A percentile compares a stretch with the other conserved stretches of the same genome.
phyloP scores from a whole-genome alignment of 2,113 vertebrate species.

The Rhombomys opimus region DNA sequence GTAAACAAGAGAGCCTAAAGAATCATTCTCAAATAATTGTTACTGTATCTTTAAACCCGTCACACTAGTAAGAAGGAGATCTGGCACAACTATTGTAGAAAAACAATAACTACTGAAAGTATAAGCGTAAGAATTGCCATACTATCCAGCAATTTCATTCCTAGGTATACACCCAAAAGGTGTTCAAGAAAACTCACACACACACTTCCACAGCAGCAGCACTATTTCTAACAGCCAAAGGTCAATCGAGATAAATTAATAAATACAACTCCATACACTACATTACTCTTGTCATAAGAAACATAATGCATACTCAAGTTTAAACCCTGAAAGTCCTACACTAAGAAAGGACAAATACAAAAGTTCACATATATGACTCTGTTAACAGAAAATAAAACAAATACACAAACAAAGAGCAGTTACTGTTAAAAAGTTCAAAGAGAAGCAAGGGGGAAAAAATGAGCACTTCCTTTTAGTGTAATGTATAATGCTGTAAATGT shows the following conservation, averaged over 20 bases:
- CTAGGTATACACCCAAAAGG: not conserved
- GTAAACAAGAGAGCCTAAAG: fast-evolving
- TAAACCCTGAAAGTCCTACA: not conserved
- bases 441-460: not conserved
- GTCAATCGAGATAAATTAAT: not conserved
- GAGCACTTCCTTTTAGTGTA: not conserved
- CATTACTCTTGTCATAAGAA: not conserved
- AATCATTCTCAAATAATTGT: not conserved
- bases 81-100: not conserved
- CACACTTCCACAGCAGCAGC: not conserved
- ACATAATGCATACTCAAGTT: not conserved
- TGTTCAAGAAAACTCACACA: not conserved
- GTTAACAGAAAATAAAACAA: not conserved
- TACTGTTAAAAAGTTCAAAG: not conserved
- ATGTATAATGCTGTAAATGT: not conserved
- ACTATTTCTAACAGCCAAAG: not conserved
- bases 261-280: not conserved
- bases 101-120: no score
- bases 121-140: not conserved
- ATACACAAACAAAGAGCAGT: not conserved
- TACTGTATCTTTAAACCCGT: not conserved
- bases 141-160: not conserved
- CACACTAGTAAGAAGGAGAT: no score
- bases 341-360: not conserved
- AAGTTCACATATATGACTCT: not conserved